Evolutionary conservation across 2,113 vertebrate species (phyloP).

Genomic region (Phainopepla nitens): DNA sequence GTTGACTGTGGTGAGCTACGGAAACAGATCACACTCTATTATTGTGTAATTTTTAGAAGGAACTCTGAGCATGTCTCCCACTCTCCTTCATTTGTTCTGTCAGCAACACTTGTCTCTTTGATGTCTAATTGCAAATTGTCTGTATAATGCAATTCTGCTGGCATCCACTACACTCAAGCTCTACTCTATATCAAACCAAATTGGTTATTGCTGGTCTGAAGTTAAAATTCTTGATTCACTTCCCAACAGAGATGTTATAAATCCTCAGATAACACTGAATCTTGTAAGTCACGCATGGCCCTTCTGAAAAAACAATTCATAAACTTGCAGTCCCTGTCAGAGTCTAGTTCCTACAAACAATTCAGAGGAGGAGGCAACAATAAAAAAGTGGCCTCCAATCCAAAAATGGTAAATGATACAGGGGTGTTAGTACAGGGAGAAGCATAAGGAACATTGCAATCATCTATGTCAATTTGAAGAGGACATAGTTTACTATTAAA

Average conservation of each 20-base stretch:
- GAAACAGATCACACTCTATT: background rate
- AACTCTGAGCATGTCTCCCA: background rate
- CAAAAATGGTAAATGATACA: background rate
- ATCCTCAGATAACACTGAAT: slow-evolving; percentile 12
- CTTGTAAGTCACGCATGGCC: background rate
- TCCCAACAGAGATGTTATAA: background rate
- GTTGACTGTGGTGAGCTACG: background rate
- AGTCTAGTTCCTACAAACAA: slow-evolving; percentile 39
- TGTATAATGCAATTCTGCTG: background rate
- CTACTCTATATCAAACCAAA: slow-evolving; percentile 47
- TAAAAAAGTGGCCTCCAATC: background rate
- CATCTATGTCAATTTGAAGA: background rate
- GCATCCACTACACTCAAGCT: background rate
- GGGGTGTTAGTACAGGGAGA: background rate
- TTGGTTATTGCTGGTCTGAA: slow-evolving; percentile 19
- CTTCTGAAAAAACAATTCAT: slow-evolving; percentile 7
- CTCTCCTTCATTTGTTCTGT: background rate
- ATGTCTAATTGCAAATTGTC: slow-evolving; percentile 23
- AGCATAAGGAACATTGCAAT: background rate
- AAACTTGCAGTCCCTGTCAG: background rate
- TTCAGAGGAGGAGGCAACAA: background rate
- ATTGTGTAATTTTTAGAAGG: slow-evolving; percentile 3
- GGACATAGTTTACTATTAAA: background rate
- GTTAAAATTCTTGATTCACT: slow-evolving; percentile 21
- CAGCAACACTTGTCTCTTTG: background rate